phyloP scores from a whole-genome alignment of 92 coral and sea anemone species.

The Palythoa grandiflora region DNA sequence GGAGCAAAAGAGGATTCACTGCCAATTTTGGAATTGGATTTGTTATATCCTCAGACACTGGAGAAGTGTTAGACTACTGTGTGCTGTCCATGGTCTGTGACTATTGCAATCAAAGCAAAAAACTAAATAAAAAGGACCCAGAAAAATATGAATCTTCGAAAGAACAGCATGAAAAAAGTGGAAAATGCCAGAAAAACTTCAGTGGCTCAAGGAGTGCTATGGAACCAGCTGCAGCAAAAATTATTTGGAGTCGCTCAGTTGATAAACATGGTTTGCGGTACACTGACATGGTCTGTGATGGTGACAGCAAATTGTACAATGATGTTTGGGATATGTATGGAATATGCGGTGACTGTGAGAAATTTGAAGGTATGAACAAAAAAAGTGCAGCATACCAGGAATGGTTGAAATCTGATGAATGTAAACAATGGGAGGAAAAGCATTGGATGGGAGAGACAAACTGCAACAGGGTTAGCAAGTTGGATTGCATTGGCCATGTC shows the following conservation, averaged over 20 bases:
- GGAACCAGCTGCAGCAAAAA: conserved; percentile 36
- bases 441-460: conserved; percentile 34
- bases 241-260: conserved; percentile 7
- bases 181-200: conserved; percentile 21
- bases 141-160: conserved; percentile 7
- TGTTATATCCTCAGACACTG: conserved; percentile 49
- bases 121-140: conserved; percentile 18
- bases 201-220: conserved; percentile 27
- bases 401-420: conserved; percentile 42
- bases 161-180: conserved; percentile 18
- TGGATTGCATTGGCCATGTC: conserved; percentile 52
- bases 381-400: conserved; percentile 43
- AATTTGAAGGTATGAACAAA: conserved; percentile 43
- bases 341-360: conserved; percentile 30
- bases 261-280: conserved; percentile 35
- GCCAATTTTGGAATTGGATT: conserved; percentile 55
- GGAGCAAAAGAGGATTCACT: conserved; percentile 57
- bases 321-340: conserved; percentile 42
- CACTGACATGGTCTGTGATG: conserved; percentile 46
- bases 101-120: conserved; percentile 36
- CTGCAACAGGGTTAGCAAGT: conserved; percentile 44
- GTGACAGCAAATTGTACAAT: conserved; percentile 39
- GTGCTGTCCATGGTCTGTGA: conserved; percentile 48
- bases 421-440: conserved; percentile 40
- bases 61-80: conserved; percentile 38